These are phyloP conservation scores for Myrmecophaga tridactyla DNA, from an alignment of 2,113 vertebrate species.

Conservation along the genomic window DNA sequence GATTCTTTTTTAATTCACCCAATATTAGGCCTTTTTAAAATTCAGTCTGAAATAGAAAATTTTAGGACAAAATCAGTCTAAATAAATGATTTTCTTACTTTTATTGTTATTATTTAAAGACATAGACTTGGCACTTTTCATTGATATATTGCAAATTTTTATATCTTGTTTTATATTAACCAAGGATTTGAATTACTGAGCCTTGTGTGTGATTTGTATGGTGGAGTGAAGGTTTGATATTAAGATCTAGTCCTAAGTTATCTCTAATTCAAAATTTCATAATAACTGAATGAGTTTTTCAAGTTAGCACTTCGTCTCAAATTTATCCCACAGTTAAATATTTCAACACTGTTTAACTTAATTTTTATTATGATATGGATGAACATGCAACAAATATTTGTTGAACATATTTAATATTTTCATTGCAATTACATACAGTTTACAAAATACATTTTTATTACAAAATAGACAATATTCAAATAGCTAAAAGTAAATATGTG, in stretches of 20 bases:
- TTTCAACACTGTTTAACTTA: background rate
- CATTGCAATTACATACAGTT: background rate
- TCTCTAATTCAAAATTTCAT: background rate
- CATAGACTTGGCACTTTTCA: background rate
- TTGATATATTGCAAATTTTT: background rate
- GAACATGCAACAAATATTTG: background rate
- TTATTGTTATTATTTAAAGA: background rate
- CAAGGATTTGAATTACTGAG: background rate
- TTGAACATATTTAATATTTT: background rate
- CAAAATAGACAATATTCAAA: background rate
- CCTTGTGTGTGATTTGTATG: background rate
- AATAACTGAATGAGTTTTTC: background rate
- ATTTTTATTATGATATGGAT: background rate
- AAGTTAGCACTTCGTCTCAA: background rate
- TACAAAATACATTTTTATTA: constrained; percentile 6
- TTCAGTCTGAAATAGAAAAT: background rate
- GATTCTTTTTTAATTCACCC: background rate
- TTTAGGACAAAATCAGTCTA: background rate
- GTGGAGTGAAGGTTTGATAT: background rate
- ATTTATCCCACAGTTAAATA: background rate
- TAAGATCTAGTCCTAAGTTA: background rate
- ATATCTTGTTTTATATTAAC: background rate
- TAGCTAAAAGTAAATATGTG: background rate
- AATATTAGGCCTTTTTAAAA: background rate
- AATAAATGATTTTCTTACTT: background rate